These are phyloP conservation scores for Rattus norvegicus DNA, from an alignment of 2,113 vertebrate genomes.

Conservation along the genomic window DNA sequence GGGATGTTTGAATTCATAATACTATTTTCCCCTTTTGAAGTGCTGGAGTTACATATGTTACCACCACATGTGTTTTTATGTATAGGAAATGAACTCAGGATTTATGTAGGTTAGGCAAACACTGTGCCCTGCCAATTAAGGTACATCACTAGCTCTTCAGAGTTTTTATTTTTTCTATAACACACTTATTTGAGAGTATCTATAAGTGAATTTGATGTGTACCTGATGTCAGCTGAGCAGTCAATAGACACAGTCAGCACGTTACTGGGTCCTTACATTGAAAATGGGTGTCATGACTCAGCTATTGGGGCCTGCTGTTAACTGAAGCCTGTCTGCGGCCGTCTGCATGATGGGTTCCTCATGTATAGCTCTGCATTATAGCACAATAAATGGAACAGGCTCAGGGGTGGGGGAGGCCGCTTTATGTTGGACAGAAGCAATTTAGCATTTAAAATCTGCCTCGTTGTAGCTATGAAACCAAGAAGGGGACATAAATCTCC, in stretches of 20 bases:
- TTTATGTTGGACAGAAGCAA: not conserved
- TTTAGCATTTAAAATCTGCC: not conserved
- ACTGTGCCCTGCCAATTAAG: not conserved
- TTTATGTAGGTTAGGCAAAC: not conserved
- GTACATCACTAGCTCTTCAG: not conserved
- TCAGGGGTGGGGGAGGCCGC: not conserved
- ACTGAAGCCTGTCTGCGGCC: not conserved
- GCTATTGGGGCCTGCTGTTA: not conserved
- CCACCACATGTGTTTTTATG: not conserved
- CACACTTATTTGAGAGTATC: not conserved
- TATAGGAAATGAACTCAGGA: not conserved
- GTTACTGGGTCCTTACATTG: rapidly evolving
- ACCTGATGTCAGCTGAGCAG: not conserved
- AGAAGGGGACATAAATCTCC: not conserved
- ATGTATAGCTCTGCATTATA: not conserved
- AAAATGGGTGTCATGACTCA: not conserved
- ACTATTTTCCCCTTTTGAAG: not conserved
- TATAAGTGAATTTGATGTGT: not conserved
- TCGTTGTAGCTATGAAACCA: not conserved
- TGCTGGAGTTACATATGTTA: not conserved
- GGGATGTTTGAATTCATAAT: not conserved
- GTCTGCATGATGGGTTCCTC: not conserved
- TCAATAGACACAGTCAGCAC: not conserved
- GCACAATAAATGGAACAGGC: not conserved
- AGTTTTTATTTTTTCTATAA: too few relatives aligned